phyloP scores from a whole-genome alignment of 2,113 vertebrate species.

The Mirza zaza region DNA sequence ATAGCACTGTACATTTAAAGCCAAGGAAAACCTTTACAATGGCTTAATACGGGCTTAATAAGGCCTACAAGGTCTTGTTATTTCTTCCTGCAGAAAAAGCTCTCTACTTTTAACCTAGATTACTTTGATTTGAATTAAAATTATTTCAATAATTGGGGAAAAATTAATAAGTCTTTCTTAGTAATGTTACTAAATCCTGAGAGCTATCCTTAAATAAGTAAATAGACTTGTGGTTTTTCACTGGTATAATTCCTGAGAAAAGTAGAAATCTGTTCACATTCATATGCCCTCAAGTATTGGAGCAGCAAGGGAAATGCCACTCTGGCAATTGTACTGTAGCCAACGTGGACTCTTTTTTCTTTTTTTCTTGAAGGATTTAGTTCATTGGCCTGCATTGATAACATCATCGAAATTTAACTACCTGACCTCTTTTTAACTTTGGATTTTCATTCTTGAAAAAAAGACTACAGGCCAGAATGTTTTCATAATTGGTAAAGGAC shows the following conservation, averaged over 20 bases:
- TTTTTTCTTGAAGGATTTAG: not conserved
- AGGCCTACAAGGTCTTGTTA: slow-evolving; percentile 59
- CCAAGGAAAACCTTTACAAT: slow-evolving; percentile 68
- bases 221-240: slow-evolving; percentile 31
- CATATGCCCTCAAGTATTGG: not conserved
- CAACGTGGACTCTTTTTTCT: not conserved
- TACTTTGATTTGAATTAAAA: slow-evolving; percentile 58
- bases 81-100: slow-evolving; percentile 51
- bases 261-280: slow-evolving; percentile 28
- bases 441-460: not conserved
- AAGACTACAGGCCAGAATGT: not conserved
- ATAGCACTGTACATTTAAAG: slow-evolving; percentile 62
- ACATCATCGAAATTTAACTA: not conserved
- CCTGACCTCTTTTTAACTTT: not conserved
- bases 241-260: slow-evolving; percentile 32
- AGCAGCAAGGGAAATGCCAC: not conserved
- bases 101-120: slow-evolving; percentile 55
- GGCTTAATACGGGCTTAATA: slow-evolving; percentile 62
- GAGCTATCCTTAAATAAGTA: slow-evolving; percentile 52
- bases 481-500: not conserved
- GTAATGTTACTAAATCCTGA: slow-evolving; percentile 41
- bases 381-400: not conserved
- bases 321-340: not conserved
- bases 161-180: slow-evolving; percentile 50
- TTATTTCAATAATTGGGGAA: slow-evolving; percentile 54